Conservation (phyloP, 1,140 invertebrate species). For the Drosophila tsacasi region DNA sequence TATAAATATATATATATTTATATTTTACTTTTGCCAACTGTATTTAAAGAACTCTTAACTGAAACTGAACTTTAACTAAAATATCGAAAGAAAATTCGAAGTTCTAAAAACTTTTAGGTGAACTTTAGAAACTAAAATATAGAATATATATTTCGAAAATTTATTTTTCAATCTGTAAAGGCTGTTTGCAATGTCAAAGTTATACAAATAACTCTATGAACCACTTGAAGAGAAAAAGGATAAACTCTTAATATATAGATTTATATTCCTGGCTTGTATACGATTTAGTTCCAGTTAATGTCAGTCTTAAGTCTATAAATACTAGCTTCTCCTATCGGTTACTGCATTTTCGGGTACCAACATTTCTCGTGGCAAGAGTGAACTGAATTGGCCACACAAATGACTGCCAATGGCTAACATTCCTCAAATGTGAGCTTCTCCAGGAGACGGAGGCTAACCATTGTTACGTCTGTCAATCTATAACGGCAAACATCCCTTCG, state of each 20-base stretch:
- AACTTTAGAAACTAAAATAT: too few relatives aligned
- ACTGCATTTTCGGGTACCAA: not conserved
- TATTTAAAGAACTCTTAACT: too few relatives aligned
- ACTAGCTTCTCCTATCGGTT: not conserved
- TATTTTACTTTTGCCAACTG: not conserved
- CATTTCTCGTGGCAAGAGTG: not conserved
- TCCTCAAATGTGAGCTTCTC: not conserved
- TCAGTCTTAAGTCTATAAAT: not conserved
- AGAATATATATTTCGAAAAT: too few relatives aligned
- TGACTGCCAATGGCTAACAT: not conserved
- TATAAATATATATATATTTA: not conserved
- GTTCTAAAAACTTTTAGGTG: not conserved
- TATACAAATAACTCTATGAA: too few relatives aligned
- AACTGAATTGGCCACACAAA: not conserved
- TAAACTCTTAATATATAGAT: not conserved
- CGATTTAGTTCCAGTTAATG: not conserved
- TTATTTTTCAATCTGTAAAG: too few relatives aligned
- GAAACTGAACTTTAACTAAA: too few relatives aligned
- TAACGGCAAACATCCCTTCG: not conserved
- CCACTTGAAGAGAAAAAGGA: not conserved
- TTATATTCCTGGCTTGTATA: not conserved
- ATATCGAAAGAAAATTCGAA: too few relatives aligned
- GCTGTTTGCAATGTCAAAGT: too few relatives aligned
- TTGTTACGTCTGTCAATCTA: constrained; percentile 33
- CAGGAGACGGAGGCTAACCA: not conserved